Conservation (phyloP, 2,113 vertebrate genomes). For the Empidonax alnorum region DNA sequence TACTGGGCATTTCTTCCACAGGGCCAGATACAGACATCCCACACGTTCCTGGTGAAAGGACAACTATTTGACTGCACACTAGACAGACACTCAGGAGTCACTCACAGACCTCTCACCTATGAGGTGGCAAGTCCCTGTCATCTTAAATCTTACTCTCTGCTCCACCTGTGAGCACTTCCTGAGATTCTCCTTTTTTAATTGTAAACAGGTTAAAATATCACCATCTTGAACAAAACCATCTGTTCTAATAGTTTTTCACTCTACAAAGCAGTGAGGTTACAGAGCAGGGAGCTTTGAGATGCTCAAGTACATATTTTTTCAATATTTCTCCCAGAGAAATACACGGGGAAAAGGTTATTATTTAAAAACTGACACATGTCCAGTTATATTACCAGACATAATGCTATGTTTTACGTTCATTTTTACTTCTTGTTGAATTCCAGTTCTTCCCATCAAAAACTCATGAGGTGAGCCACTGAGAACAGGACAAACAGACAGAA, state of each 20-base stretch:
- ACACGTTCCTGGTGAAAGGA: background rate
- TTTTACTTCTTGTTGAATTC: background rate
- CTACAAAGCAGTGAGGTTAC: background rate
- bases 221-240: background rate
- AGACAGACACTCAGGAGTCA: background rate
- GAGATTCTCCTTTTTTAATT: background rate
- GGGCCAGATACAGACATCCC: background rate
- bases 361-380: background rate
- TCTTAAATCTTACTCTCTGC: background rate
- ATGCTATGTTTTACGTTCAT: background rate
- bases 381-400: background rate
- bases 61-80: background rate
- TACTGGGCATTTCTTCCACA: background rate
- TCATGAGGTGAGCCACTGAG: accelerated
- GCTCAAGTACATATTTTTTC: background rate
- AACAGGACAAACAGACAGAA: background rate
- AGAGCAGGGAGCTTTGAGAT: background rate
- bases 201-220: background rate
- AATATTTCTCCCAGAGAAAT: background rate
- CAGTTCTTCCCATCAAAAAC: background rate
- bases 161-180: background rate
- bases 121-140: background rate
- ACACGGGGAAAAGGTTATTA: accelerated
- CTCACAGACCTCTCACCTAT: background rate
- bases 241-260: background rate